These are phyloP conservation scores for Caradrina kadenii DNA, from an alignment of 2,888 invertebrate species.

Conservation along the genomic window DNA sequence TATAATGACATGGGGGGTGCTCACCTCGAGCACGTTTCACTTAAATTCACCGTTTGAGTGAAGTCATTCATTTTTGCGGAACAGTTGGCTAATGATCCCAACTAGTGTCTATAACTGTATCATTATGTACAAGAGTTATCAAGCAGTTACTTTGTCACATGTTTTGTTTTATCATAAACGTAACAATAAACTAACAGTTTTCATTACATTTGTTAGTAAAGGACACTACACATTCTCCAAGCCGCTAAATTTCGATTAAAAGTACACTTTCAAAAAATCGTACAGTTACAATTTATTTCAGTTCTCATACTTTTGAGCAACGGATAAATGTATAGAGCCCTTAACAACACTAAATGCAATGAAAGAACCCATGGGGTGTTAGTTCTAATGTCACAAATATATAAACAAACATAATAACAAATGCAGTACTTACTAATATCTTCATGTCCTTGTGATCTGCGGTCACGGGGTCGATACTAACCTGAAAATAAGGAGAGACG, in stretches of 20 bases:
- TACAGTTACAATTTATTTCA: no score
- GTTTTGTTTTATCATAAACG: constrained; percentile 62
- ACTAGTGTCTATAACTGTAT: no score
- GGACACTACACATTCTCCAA: neutral
- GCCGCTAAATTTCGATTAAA: neutral
- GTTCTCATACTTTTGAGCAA: neutral
- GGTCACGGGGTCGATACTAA: constrained; percentile 90
- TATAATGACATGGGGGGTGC: no score
- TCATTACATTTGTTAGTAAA: constrained; percentile 6
- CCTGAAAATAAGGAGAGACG: constrained; percentile 75
- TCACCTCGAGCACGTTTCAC: no score
- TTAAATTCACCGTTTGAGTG: no score
- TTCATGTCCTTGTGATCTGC: constrained; percentile 89
- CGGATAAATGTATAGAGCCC: constrained; percentile 5
- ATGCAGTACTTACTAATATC: constrained; percentile 88
- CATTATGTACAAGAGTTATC: constrained; percentile 19
- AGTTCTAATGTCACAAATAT: constrained; percentile 69
- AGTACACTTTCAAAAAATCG: neutral
- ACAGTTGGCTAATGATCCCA: no score
- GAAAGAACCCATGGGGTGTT: constrained; percentile 32
- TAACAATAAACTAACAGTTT: constrained; percentile 61
- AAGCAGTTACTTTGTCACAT: constrained; percentile 59
- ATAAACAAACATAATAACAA: constrained; percentile 79
- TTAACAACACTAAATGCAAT: constrained; percentile 20
- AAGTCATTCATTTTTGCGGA: no score